phyloP scores from a whole-genome alignment of 2,113 vertebrate species.

The Conger conger region DNA sequence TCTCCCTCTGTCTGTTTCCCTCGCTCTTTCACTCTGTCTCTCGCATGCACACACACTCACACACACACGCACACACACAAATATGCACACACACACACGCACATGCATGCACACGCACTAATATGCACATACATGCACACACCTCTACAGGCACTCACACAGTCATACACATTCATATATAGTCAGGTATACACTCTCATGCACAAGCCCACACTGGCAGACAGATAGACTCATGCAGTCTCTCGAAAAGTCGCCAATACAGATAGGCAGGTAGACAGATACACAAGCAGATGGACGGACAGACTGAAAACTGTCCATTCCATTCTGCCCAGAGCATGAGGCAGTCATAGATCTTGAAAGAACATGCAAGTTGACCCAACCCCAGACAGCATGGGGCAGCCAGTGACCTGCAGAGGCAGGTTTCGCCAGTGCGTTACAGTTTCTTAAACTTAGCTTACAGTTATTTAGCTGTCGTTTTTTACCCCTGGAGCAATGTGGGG shows the following conservation, averaged over 20 bases:
- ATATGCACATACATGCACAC: conserved; percentile 12
- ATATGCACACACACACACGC: neutral
- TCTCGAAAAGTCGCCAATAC: conserved; percentile 26
- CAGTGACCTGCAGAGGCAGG: too few species aligned
- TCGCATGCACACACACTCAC: neutral
- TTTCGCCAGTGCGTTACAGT: too few species aligned
- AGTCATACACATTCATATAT: neutral
- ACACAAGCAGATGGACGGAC: conserved; percentile 35
- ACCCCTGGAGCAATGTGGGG: too few species aligned
- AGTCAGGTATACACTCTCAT: too few species aligned
- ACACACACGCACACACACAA: conserved; percentile 29
- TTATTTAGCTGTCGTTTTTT: too few species aligned
- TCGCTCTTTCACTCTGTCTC: too few species aligned
- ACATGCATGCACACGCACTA: conserved; percentile 23
- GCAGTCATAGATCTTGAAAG: too few species aligned
- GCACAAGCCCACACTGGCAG: conserved; percentile 10
- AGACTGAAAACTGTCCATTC: too few species aligned
- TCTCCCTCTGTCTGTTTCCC: neutral
- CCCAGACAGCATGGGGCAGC: conserved; percentile 31
- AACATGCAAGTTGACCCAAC: too few species aligned
- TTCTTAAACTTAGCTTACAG: too few species aligned
- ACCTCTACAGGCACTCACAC: neutral
- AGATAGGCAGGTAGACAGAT: conserved; percentile 26
- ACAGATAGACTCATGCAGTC: conserved; percentile 46
- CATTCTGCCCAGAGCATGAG: too few species aligned